Percentiles rank a stretch among this genome's conserved stretches.
Evolutionary conservation across 2,888 invertebrate species (phyloP).

Genomic region (Malachius bipustulatus): DNA sequence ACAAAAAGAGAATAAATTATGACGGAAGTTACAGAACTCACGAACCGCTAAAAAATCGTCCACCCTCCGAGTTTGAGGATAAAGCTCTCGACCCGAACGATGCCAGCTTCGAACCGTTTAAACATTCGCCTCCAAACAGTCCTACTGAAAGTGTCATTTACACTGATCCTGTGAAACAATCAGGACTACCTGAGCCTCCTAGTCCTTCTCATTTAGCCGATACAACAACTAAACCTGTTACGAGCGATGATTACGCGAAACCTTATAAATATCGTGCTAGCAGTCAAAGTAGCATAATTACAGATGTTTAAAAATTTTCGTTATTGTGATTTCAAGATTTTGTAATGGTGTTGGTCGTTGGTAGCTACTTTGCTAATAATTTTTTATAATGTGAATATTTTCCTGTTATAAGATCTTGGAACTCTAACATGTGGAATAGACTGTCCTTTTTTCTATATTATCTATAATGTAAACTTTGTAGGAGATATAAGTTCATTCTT

Average conservation of each 20-base stretch:
- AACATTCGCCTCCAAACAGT: conserved; percentile 14
- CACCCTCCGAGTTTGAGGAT: conserved; percentile 67
- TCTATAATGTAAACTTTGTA: too few species aligned
- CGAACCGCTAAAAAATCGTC: conserved; percentile 63
- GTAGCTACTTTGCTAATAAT: too few species aligned
- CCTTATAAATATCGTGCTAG: conserved; percentile 23
- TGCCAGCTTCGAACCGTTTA: too few species aligned
- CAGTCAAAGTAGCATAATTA: conserved; percentile 32
- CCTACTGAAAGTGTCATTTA: conserved; percentile 19
- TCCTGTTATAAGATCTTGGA: conserved; percentile 6
- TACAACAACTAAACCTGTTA: conserved; percentile 18
- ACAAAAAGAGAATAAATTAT: conserved; percentile 59
- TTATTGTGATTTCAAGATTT: too few species aligned
- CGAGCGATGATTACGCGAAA: conserved; percentile 24
- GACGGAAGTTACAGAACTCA: conserved; percentile 74
- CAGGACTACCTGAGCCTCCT: conserved; percentile 21
- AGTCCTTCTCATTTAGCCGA: conserved; percentile 20
- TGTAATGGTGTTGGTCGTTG: too few species aligned
- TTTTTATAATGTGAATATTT: too few species aligned
- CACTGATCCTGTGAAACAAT: conserved; percentile 17
- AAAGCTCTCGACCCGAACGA: conserved; percentile 60
- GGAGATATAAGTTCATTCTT: too few species aligned
- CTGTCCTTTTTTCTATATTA: too few species aligned
- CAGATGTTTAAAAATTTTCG: conserved; percentile 29
- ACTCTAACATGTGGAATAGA: conserved; percentile 26